These are phyloP conservation scores for Eupithecia pulchellata DNA, from an alignment of 2,888 invertebrate species.

Conservation along the genomic window DNA sequence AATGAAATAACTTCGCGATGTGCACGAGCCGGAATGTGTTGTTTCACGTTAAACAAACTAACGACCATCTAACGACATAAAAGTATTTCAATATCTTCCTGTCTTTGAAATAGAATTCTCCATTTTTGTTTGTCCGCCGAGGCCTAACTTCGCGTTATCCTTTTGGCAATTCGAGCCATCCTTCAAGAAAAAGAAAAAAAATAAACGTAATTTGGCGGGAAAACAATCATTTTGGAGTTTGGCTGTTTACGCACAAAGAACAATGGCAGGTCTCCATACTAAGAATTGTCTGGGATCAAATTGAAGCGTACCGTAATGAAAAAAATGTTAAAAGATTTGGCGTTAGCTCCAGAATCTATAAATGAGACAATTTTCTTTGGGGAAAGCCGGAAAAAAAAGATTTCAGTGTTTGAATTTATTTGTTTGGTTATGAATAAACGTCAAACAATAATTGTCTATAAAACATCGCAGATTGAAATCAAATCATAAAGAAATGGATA, in stretches of 20 bases:
- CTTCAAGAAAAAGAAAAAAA: conserved; percentile 43
- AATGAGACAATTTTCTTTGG: no score
- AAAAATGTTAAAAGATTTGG: no score
- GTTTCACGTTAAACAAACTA: conserved; percentile 44
- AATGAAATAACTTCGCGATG: conserved; percentile 20
- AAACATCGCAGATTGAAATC: no score
- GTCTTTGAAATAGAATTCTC: conserved; percentile 48
- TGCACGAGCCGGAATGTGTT: conserved; percentile 26
- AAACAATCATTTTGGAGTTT: conserved; percentile 63
- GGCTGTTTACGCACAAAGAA: conserved; percentile 47
- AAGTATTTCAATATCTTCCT: conserved; percentile 56
- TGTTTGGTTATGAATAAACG: no score
- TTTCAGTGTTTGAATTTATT: no score
- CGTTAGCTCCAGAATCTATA: no score
- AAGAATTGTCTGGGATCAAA: no score
- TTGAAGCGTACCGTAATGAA: no score
- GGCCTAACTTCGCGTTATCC: conserved; percentile 56
- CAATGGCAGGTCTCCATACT: no score
- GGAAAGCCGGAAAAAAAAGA: no score
- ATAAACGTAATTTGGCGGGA: conserved; percentile 60
- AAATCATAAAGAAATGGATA: no score
- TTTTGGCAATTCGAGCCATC: conserved; percentile 65
- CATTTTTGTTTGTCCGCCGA: conserved; percentile 58
- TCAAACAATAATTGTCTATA: no score
- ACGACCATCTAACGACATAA: conserved; percentile 43